Conservation (phyloP, 2,797 vertebrate species). For the Pantherophis vulpinus region DNA sequence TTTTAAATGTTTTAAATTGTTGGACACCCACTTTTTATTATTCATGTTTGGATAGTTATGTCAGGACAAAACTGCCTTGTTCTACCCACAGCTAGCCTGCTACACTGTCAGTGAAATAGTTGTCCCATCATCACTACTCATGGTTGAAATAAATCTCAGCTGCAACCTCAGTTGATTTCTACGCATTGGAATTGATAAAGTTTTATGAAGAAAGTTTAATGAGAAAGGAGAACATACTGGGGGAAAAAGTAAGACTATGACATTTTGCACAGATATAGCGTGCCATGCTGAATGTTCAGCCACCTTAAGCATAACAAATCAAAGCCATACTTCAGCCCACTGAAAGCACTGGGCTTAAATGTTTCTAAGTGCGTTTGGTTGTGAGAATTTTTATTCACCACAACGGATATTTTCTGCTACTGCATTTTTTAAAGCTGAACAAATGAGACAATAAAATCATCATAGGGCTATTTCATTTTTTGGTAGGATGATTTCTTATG, state of each 20-base stretch:
- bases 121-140: neutral
- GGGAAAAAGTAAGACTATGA: neutral
- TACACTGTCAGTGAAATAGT: neutral
- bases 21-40: neutral
- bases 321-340: neutral
- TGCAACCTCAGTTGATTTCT: neutral
- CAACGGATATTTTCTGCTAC: neutral
- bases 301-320: neutral
- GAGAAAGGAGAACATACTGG: neutral
- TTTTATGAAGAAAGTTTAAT: neutral
- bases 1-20: neutral
- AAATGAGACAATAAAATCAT: neutral
- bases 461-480: neutral
- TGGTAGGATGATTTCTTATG: neutral
- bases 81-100: neutral
- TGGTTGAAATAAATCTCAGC: neutral
- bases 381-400: neutral
- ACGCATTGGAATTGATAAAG: too few relatives aligned
- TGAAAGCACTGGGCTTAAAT: neutral
- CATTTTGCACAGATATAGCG: neutral
- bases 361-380: neutral
- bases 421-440: neutral
- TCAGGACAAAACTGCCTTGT: neutral
- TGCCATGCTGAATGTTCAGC: neutral
- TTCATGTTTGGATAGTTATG: neutral